Conservation (phyloP, 2,797 vertebrate species). For the Vireo griseus region DNA sequence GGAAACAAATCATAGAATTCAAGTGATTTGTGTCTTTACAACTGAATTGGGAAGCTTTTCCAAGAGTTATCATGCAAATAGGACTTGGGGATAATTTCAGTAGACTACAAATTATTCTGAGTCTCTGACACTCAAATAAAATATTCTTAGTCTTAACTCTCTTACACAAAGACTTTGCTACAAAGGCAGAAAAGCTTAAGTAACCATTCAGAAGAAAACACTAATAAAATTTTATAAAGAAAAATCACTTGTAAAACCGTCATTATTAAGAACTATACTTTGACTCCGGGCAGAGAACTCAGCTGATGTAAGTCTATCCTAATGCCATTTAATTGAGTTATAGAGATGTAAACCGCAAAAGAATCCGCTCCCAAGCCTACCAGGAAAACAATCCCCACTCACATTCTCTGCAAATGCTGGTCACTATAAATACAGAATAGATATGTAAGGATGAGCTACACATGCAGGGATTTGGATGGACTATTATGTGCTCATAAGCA, state of each 20-base stretch:
- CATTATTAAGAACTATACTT: conserved; percentile 16
- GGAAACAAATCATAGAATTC: neutral
- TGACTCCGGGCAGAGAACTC: neutral
- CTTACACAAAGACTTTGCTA: neutral
- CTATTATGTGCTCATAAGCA: neutral
- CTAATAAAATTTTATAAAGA: conserved; percentile 1
- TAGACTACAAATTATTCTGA: conserved; percentile 12
- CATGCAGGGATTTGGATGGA: neutral
- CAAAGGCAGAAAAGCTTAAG: conserved; percentile 7
- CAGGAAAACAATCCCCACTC: neutral
- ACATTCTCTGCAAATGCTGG: neutral
- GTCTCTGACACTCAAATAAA: neutral
- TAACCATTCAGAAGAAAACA: conserved; percentile 12
- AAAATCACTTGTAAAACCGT: conserved; percentile 26
- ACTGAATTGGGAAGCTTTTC: neutral
- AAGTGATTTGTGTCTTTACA: conserved; percentile 26
- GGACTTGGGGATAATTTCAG: neutral
- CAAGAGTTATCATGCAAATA: neutral
- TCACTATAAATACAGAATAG: conserved; percentile 27
- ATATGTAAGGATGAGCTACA: neutral
- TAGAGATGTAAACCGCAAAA: neutral
- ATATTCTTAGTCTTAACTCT: neutral
- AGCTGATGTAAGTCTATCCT: conserved; percentile 45
- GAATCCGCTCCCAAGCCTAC: neutral
- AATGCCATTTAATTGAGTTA: conserved; percentile 55